These are phyloP conservation scores for Osmerus eperlanus DNA, from an alignment of 2,113 vertebrate genomes.

Conservation along the genomic window DNA sequence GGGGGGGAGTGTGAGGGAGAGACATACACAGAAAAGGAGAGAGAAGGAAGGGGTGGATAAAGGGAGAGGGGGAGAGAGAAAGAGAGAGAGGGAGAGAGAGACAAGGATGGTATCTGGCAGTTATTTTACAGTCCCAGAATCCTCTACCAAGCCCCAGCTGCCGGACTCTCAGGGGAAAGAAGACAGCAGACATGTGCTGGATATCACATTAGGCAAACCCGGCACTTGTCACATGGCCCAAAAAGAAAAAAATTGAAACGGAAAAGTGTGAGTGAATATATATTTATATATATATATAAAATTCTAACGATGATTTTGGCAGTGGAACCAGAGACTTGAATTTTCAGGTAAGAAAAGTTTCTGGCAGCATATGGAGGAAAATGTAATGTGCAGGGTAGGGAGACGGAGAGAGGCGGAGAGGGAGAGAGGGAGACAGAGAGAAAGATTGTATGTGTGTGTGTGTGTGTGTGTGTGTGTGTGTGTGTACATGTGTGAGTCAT, in stretches of 20 bases:
- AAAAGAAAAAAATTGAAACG: slow-evolving; percentile 15
- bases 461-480: slow-evolving; percentile 21
- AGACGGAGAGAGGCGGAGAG: slow-evolving; percentile 41
- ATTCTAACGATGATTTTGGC: slow-evolving; percentile 20
- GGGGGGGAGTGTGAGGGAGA: not conserved
- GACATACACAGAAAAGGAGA: slow-evolving; percentile 2
- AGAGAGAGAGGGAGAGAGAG: slow-evolving; percentile 7
- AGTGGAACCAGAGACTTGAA: slow-evolving; percentile 40
- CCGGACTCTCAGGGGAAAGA: slow-evolving; percentile 27
- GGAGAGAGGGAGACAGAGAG: slow-evolving; percentile 44
- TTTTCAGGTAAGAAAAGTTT: slow-evolving; percentile 48
- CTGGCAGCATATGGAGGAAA: slow-evolving; percentile 49
- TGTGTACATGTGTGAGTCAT: slow-evolving; percentile 43
- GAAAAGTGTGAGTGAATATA: slow-evolving; percentile 6
- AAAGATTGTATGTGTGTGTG: not conserved
- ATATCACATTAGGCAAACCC: slow-evolving; percentile 46
- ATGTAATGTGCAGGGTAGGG: slow-evolving; percentile 55
- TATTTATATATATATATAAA: not conserved
- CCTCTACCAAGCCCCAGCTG: slow-evolving; percentile 35
- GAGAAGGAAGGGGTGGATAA: slow-evolving; percentile 14
- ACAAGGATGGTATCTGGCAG: not conserved
- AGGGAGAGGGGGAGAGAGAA: not conserved
- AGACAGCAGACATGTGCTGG: slow-evolving; percentile 42
- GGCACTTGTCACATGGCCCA: slow-evolving; percentile 24
- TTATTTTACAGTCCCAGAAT: slow-evolving; percentile 25